Base-by-base conservation (phyloP, 2,113 vertebrate species). In the Oreochromis aureus region DNA sequence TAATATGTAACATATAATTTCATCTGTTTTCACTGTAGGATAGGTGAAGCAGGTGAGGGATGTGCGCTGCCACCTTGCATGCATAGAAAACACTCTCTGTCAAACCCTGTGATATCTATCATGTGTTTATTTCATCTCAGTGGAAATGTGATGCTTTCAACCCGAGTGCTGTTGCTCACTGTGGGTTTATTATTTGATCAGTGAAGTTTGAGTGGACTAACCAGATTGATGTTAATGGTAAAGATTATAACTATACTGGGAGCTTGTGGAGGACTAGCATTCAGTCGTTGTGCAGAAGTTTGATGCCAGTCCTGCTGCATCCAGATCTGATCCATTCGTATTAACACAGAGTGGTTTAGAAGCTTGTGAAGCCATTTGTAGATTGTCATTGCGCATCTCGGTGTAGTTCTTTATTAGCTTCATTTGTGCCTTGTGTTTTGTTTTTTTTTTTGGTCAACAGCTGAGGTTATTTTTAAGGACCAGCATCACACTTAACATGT, bases 361-460 rank as follows among this genome's bases (percentile, higher is more conserved):
- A 90, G 89, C 82, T 54, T 86, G 16, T 66, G 79, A 83, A 71
- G 81, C 34, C 59, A 61, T 87, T 66, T 80, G 81, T 41, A 82
- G 39, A 44, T 10, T 44, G 12, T 84, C 22, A 69, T 16, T 61
- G 4, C 58, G 12, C 54, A 22, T 12, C 32, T 90, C 27, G 2
- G 19, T 80, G 34, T 83, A 30, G 0, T 36, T 86, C 6, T 82
- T 34, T 11, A 63, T 63, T 63, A n/a, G 11, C 22, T 30, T 46
- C 3, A n/a, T 46, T 78, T 81, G 10, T 48, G 2, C 32, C 59
- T 34, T 58, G 3, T 6, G 0, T 7, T 24, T 24, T 13, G 0
- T 13, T 27, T 84, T 80, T 53, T 58, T 71, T n/a, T 22, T 58
- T 71, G 32, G 16, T 5, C 22, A 6, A 39, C 4, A 18, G 16